Evolutionary conservation across 92 coral and sea anemone genomes (phyloP).

Genomic region (Blastomussa wellsi): DNA sequence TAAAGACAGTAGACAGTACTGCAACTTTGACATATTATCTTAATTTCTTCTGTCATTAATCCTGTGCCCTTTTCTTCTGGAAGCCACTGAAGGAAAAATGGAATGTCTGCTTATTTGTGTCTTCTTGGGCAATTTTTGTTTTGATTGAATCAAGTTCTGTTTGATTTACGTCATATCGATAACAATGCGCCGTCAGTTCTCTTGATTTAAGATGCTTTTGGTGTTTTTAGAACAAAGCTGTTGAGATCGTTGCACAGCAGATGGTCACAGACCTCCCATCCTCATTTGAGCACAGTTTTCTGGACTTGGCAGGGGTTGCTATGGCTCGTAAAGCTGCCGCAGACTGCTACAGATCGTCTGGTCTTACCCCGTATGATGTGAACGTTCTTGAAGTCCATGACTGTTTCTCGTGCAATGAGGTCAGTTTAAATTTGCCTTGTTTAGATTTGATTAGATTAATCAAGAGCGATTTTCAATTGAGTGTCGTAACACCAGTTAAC

Average conservation of each 20-base stretch:
- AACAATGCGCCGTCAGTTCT: too few species aligned
- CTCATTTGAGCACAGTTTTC: constrained; percentile 65
- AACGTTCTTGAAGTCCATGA: constrained; percentile 85
- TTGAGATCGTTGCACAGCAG: constrained; percentile 82
- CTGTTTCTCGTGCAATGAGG: constrained; percentile 90
- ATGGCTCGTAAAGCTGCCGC: constrained; percentile 83
- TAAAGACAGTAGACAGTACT: too few species aligned
- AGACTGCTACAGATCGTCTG: constrained; percentile 65
- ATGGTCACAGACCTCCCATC: constrained; percentile 88
- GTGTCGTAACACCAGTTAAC: too few species aligned
- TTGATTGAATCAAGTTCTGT: too few species aligned
- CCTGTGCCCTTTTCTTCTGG: too few species aligned
- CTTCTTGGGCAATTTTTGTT: too few species aligned
- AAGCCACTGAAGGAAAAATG: too few species aligned
- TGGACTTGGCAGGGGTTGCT: constrained; percentile 74
- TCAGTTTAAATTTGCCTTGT: constrained; percentile 5
- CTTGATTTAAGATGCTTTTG: not conserved
- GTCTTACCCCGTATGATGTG: constrained; percentile 65
- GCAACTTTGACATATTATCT: too few species aligned
- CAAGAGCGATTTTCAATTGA: too few species aligned
- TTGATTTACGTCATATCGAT: too few species aligned
- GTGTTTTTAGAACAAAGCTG: constrained; percentile 67
- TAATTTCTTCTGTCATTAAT: too few species aligned
- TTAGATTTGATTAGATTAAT: not conserved
- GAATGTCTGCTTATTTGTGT: too few species aligned